phyloP scores from a whole-genome alignment of 2,888 invertebrate species.

The Deilephila elpenor region DNA sequence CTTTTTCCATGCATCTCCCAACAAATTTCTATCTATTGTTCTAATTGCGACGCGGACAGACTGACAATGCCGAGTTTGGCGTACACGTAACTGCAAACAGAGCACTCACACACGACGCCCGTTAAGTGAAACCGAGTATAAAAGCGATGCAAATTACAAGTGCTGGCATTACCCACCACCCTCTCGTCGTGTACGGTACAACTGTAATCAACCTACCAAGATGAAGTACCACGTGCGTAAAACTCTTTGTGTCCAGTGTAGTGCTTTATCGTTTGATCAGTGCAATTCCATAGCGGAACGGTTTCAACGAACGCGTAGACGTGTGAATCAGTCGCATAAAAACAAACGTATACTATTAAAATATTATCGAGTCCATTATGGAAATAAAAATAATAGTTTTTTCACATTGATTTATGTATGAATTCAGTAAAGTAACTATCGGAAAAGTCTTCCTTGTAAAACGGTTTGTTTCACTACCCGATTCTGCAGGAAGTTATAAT shows the following conservation, averaged over 20 bases:
- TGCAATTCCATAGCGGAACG: conserved; percentile 38
- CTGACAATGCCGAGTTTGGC: conserved; percentile 67
- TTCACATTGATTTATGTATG: conserved; percentile 50
- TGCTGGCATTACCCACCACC: conserved; percentile 78
- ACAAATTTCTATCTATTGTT: conserved; percentile 82
- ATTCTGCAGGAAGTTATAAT: conserved; percentile 26
- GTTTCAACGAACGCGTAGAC: conserved; percentile 10
- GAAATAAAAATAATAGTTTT: conserved; percentile 18
- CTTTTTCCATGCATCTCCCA: conserved; percentile 67
- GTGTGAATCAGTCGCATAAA: not conserved
- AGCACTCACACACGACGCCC: conserved; percentile 66
- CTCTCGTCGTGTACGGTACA: conserved; percentile 69
- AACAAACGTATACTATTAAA: not conserved
- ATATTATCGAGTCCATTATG: conserved; percentile 1
- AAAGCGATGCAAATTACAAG: conserved; percentile 82
- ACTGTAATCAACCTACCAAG: conserved; percentile 54
- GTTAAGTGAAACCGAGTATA: conserved; percentile 81
- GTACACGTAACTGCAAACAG: conserved; percentile 72
- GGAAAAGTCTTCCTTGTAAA: conserved; percentile 58
- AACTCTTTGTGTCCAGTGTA: conserved; percentile 48
- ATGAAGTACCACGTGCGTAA: conserved; percentile 82
- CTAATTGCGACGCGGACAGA: conserved; percentile 67
- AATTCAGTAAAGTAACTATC: conserved; percentile 56
- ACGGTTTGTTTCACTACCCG: conserved; percentile 39
- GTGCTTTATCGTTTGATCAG: conserved; percentile 40